Conservation (phyloP, 2,888 invertebrate genomes). For the Cosmia trapezina region DNA sequence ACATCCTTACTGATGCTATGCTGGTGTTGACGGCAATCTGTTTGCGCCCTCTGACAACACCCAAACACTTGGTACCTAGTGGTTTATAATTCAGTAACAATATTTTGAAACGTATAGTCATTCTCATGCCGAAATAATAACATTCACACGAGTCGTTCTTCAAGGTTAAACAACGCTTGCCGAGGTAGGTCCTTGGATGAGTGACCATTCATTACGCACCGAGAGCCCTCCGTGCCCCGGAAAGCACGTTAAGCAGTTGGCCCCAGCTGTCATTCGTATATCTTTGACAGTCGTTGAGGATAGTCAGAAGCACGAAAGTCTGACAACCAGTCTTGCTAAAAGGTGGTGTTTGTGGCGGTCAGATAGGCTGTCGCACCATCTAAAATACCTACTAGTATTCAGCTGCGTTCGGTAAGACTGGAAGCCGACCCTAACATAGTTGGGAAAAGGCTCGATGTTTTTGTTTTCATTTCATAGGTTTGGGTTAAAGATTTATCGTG, state of each 20-base stretch:
- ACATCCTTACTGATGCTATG: no score
- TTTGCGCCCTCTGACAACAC: conserved; percentile 33
- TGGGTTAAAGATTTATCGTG: no score
- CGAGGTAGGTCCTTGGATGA: no score
- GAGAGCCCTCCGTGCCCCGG: background rate
- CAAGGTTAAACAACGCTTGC: background rate
- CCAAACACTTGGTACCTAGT: background rate
- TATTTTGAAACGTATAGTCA: background rate
- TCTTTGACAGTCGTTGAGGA: background rate
- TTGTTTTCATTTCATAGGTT: no score
- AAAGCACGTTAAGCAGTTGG: background rate
- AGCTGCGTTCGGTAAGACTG: no score
- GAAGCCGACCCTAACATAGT: no score
- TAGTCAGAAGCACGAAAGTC: background rate
- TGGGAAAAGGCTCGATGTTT: no score
- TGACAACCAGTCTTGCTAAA: no score
- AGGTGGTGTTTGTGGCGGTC: no score
- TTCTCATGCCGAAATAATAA: background rate
- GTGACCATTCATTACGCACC: background rate
- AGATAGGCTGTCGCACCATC: no score
- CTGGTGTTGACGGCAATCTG: conserved; percentile 15
- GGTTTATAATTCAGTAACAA: background rate
- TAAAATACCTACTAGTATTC: no score
- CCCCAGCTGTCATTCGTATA: background rate
- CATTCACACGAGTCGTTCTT: background rate